Evolutionary conservation across 2,113 vertebrate species (phyloP), one percentile per base, ranked within the genome.

Genomic region (Entomyzon cyanotis): DNA sequence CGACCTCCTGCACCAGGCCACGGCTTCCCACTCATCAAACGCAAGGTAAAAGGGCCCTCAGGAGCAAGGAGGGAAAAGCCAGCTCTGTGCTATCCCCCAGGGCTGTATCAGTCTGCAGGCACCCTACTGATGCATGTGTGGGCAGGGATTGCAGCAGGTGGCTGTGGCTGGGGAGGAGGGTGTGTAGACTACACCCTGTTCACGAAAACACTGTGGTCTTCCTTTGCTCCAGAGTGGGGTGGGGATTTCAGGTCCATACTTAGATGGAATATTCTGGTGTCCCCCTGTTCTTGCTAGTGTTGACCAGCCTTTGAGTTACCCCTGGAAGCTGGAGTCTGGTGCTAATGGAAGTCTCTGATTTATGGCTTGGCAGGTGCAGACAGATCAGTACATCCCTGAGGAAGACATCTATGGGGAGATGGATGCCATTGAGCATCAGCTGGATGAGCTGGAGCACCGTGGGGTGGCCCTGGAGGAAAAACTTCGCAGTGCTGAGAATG

Each of bases 1-100:
- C 98, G 98, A 46, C 97, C 98, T 9, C 97, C 98, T 13, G 98
- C 99, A 18, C 98, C 99, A 0, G 98, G 98, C 83, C 98, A 99
- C 0, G 99, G 99, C 55, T 99, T 99, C 89, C 99, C 99, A 0
- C 98, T 99, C 84, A 99, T 99, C 96, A 99, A 99, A 94, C 99
- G 99, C 95, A 99, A 99, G 99, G 99, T 99, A 91, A 84, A 24
- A 24, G 52, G 30, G 30, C 50, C 9, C 9, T 76, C 0, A 3
- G 81, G 31, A 75, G 25, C 35, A 22, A 14, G 8, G 47, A n/a
- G 12, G 15, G 15, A 44, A 87, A 79, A 83, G 15, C 25, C 5
- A 4, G 20, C 64, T 70, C 50, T 63, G 22, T 63, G 3, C 31
- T 71, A 0, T 52, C 24, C 31, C 15, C 15, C 59, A 14, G 60